These are phyloP conservation scores for Pentalonia nigronervosa DNA, from an alignment of 1,140 invertebrate species.

Conservation along the genomic window DNA sequence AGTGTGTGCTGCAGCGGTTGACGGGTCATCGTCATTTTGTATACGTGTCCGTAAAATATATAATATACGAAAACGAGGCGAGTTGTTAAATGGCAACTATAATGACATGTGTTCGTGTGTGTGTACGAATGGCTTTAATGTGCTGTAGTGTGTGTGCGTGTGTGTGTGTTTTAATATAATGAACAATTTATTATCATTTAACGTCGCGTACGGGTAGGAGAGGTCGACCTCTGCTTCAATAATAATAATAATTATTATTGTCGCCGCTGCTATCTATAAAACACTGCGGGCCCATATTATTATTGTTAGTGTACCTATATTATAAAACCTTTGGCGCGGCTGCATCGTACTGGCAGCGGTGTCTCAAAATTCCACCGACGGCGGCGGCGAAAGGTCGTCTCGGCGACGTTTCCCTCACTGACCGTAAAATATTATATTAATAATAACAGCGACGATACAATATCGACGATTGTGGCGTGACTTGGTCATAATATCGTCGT, in stretches of 20 bases:
- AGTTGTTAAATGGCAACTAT: neutral
- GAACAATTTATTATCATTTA: constrained; percentile 49
- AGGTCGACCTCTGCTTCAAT: constrained; percentile 46
- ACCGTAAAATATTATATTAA: neutral
- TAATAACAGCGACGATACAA: neutral
- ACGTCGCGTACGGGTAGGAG: constrained; percentile 25
- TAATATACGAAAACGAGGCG: neutral
- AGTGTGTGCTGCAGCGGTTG: neutral
- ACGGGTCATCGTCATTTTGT: constrained; percentile 35
- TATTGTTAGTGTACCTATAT: neutral
- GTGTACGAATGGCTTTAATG: too few relatives aligned
- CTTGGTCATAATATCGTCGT: too few relatives aligned
- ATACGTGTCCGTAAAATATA: neutral
- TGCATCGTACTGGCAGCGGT: neutral
- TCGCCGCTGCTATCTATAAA: neutral
- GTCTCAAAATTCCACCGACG: neutral
- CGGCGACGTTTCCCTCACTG: neutral
- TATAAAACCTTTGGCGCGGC: neutral
- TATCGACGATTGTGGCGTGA: neutral
- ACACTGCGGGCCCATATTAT: constrained; percentile 4
- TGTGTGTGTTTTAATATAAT: constrained; percentile 39
- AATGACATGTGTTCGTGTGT: neutral
- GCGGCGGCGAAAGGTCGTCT: neutral
- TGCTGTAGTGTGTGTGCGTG: neutral
- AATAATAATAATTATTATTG: constrained; percentile 41